Percentiles rank a stretch among this genome's conserved stretches.
These are phyloP conservation scores for Caenorhabditis imperialis DNA, from an alignment of 2,888 invertebrate species.

Conservation along the genomic window DNA sequence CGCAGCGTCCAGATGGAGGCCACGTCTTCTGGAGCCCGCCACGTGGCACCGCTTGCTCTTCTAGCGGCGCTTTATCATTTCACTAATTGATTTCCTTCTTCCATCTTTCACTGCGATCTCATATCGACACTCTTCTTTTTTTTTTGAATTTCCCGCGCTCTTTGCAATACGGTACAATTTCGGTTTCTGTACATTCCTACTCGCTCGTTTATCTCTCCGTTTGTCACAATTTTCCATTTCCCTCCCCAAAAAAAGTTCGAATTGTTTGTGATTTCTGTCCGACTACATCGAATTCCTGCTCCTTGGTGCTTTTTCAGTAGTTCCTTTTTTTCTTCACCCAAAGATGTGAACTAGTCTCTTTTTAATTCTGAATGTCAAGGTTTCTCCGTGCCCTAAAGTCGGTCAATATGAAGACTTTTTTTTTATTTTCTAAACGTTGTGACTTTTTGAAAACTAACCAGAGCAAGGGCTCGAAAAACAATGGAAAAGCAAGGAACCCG, in stretches of 20 bases:
- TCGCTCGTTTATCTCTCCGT: neutral
- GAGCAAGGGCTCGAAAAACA: neutral
- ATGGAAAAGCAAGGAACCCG: slow-evolving; percentile 5
- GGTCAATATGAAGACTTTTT: too few relatives aligned
- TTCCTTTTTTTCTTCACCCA: too few relatives aligned
- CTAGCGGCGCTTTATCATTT: neutral
- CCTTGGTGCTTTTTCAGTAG: too few relatives aligned
- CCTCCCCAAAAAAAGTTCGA: too few relatives aligned
- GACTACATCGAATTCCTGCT: too few relatives aligned
- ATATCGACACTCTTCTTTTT: neutral
- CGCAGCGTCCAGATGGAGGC: slow-evolving; percentile 44
- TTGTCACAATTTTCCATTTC: neutral
- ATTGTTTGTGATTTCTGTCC: too few relatives aligned
- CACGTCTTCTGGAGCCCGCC: slow-evolving; percentile 16
- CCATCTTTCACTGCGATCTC: neutral
- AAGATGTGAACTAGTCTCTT: too few relatives aligned
- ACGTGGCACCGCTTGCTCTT: neutral
- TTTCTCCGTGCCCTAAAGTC: too few relatives aligned
- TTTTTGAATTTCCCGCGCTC: neutral
- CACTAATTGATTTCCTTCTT: neutral
- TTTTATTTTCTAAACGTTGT: too few relatives aligned
- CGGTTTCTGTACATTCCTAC: slow-evolving; percentile 52
- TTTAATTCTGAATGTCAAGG: too few relatives aligned
- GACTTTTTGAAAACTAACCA: neutral
- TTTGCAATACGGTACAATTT: slow-evolving; percentile 43